A percentile compares a stretch with the other conserved stretches of the same genome.
These are phyloP conservation scores for Notodonta ziczac DNA, from an alignment of 2,888 invertebrate species.

Conservation along the genomic window DNA sequence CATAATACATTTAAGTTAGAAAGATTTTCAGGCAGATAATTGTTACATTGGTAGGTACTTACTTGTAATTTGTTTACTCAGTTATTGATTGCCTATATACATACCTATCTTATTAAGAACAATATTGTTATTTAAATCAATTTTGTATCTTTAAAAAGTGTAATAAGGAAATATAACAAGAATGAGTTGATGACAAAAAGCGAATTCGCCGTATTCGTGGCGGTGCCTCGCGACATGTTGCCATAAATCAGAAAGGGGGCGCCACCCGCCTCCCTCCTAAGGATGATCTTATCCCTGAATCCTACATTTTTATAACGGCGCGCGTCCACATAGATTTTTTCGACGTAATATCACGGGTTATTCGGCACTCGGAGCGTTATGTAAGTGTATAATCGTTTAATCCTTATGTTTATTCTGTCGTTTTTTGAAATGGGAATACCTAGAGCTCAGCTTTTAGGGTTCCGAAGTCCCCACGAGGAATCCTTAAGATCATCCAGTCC, in stretches of 20 bases:
- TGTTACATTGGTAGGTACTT: too few species aligned
- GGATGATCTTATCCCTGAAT: constrained; percentile 83
- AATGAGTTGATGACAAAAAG: constrained; percentile 82
- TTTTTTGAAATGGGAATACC: too few species aligned
- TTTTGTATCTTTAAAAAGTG: background rate
- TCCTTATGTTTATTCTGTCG: background rate
- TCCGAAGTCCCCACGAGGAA: too few species aligned
- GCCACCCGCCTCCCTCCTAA: constrained; percentile 58
- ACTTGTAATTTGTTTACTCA: too few species aligned
- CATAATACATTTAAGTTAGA: too few species aligned
- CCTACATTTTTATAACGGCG: constrained; percentile 83
- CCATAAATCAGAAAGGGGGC: constrained; percentile 81
- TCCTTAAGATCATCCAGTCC: too few species aligned
- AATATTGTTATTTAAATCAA: too few species aligned
- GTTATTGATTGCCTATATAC: too few species aligned
- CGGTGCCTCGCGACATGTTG: constrained; percentile 77
- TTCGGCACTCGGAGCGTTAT: constrained; percentile 21
- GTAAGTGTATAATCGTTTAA: constrained; percentile 1
- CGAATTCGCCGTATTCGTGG: constrained; percentile 69
- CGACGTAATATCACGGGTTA: constrained; percentile 18
- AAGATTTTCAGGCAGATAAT: too few species aligned
- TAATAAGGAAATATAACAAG: constrained; percentile 64
- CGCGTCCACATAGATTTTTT: constrained; percentile 64
- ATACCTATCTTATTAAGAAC: too few species aligned
- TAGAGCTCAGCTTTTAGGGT: too few species aligned